Base-by-base conservation (phyloP, 1,140 invertebrate genomes). In the Asbolus verrucosus region DNA sequence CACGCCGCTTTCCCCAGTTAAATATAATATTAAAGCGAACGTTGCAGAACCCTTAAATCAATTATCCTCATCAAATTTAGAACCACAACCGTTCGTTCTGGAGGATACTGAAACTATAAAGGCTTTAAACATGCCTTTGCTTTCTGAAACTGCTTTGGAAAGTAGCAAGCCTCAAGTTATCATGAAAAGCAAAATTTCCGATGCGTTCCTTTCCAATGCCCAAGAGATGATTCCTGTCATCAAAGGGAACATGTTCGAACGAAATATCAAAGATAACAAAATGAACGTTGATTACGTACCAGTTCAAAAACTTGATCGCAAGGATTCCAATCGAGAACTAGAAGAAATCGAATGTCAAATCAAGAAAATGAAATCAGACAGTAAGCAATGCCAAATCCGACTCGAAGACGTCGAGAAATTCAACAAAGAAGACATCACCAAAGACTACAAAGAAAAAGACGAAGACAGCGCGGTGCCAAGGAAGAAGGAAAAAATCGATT, bases 201-300 rank as follows among this genome's bases (percentile, higher is more conserved):
- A 87, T 73, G 85, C 85, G 6, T 81, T 84, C 68, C 76, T 87
- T 62, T 87, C 85, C 8, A 82, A 82, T 70, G 84, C 80, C 18
- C 70, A 74, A 6, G 78, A 81, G 15, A 50, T 69, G 19, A 66
- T 79, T n/a, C 66, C 59, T 11, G 6, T 38, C 16, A 46, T 63
- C 5, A 61, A 69, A 6, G 46, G 69, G 50, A 65, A 74, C 13
- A 3, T 70, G 6, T 72, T 71, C 14, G 33, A 43, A 21, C 13
- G 19, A 11, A 9, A 70, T 13, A 13, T 33, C n/a, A 21, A 65
- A n/a, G 62, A 73, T 16, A 70, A 66, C 65, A 67, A 74, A n/a
- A 36, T 27, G 24, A 27, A 27, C 24, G 8, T n/a, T n/a, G n/a
- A n/a, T n/a, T n/a, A 27, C 24, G 8, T 27, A n/a, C n/a, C n/a